Evolutionary conservation across 1,140 invertebrate genomes (phyloP), one percentile per base, ranked within the genome.

Genomic region (Ctenoplectra terminalis): DNA sequence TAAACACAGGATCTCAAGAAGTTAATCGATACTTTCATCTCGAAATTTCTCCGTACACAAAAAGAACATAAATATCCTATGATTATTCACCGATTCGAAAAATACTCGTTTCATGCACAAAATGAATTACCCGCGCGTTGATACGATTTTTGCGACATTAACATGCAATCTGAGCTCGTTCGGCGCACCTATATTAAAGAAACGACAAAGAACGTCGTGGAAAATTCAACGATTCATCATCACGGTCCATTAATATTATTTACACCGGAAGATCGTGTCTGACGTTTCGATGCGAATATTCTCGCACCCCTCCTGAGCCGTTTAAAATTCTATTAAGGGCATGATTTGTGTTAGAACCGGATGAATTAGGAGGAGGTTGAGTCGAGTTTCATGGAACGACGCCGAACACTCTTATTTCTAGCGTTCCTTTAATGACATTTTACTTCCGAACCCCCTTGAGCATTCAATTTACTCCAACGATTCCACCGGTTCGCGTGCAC

Each of bases 241-340:
- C 26, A 29, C 1, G 3, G 23, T 67, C 40, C 34, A 54, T 76
- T 67, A 48, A 46, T 34, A 34, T 67, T 76, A 52, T 54, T 63
- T n/a, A 40, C 34, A 23, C 13, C 9, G n/a, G 26, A 17, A 17
- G 48, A 54, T 52, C 74, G 63, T 29, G 40, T 54, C 48, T 13
- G 29, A 76, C 37, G 20, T 54, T 50, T 23, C 11, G 46, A n/a
- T n/a, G 31, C n/a, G 20, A 54, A 26, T 52, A 40, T 34, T 34
- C 40, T 4, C 20, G 23, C 20, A 11, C 6, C 0, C 3, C 29
- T 9, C 3, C n/a, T n/a, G 20, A 29, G 40, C 26, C 75, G 52
- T 77, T 70, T 77, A 77, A 77, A 77, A 56, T 77, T 77, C 50
- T 69, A 70, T 77, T 70, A 77, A 77, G 64, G 23, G 23, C 37